These are phyloP conservation scores for Stenolophus ochropezus DNA, from an alignment of 2,888 invertebrate genomes.

Conservation along the genomic window DNA sequence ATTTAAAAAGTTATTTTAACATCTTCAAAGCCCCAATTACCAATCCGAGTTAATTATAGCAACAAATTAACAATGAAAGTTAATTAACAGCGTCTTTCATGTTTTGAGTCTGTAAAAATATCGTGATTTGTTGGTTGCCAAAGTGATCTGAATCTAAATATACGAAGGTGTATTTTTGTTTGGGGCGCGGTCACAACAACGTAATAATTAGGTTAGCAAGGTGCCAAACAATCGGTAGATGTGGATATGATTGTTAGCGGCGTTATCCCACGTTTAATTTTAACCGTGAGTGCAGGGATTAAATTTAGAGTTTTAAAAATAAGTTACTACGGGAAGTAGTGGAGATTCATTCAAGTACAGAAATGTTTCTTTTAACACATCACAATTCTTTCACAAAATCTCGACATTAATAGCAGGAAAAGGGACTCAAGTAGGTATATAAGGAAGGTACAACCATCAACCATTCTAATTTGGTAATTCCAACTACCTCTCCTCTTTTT, in stretches of 20 bases:
- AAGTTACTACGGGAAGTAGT: no score
- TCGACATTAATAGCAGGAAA: no score
- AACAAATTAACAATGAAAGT: constrained; percentile 27
- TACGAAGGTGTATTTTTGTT: constrained; percentile 19
- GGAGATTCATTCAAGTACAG: no score
- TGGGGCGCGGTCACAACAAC: not conserved
- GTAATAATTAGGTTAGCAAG: constrained; percentile 22
- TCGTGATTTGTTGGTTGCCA: constrained; percentile 24
- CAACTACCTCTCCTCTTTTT: no score
- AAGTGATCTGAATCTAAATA: constrained; percentile 3
- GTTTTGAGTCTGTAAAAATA: constrained; percentile 14
- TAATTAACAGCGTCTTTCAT: constrained; percentile 21
- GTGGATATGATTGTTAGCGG: not conserved
- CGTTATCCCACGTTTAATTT: not conserved
- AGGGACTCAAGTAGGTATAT: no score
- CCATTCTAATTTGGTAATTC: no score
- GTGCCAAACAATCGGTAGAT: constrained; percentile 25
- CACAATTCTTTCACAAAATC: no score
- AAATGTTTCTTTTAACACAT: no score
- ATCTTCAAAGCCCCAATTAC: not conserved
- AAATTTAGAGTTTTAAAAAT: no score
- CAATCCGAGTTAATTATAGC: not conserved
- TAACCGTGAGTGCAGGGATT: not conserved
- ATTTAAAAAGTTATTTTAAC: not conserved
- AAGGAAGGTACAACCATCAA: no score